Base-by-base conservation (phyloP, 2,888 invertebrate species). In the Pseudococcus longispinus region DNA sequence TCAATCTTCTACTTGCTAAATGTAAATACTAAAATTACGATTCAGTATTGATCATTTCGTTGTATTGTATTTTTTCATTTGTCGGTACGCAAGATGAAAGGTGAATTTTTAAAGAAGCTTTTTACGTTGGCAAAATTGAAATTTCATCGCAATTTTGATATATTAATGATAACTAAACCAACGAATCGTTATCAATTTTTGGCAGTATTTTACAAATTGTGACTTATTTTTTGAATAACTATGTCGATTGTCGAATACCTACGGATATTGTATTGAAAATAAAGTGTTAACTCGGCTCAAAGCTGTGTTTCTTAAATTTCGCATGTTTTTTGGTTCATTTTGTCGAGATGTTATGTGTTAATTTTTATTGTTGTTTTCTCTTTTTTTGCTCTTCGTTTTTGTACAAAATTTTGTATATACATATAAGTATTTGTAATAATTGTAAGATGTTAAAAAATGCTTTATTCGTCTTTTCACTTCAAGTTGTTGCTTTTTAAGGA, bases 401-500 rank as follows among this genome's bases (percentile, higher is more conserved):
- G 83, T 83, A 83, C 83, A 83, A 70, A 70, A 29, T 83, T 83
- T 83, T 83, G 26, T 83, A 82, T 83, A 46, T 83, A 46, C 51
- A 82, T 83, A 46, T 83, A 46, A 37, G 32, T 80, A 82, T 82
- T 42, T 44, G 42, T 44, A 82, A 44, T 42, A 82, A 77, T 83
- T 51, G 51, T 51, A 83, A 46, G n/a, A 46, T 46, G 83, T 83
- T 83, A 26, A 23, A 46, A 83, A 51, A 6, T 9, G 83, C 46
- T 83, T 82, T 51, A 83, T 70, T 70, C 70, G 70, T 70, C 26
- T 70, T 29, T 70, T 70, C 70, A 70, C 70, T 23, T 83, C 29
- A 51, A 51, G 83, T 83, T 83, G 83, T 83, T 83, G 83, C 83
- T 83, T 83, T 82, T 82, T 82, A 23, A 60, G 83, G 51, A 51